Evolutionary conservation across 2,797 vertebrate species (phyloP).

Genomic region (Lophotriccus pileatus): DNA sequence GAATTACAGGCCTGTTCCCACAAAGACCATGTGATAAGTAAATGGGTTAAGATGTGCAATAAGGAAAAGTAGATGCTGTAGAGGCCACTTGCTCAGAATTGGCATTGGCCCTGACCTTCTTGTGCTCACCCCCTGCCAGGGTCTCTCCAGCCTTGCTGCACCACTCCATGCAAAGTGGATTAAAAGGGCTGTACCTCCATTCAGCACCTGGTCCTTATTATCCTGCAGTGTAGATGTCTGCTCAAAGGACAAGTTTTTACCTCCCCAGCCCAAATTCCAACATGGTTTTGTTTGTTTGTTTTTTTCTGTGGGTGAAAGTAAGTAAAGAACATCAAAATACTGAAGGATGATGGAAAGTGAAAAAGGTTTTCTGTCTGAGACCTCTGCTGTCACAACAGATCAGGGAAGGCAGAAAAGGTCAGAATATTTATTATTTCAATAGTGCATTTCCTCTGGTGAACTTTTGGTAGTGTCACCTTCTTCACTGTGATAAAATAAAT

Average conservation of each 20-base stretch:
- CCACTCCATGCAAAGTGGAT: not conserved
- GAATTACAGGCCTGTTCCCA: not conserved
- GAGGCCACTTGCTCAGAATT: not conserved
- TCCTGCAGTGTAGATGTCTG: not conserved
- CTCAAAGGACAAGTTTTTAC: not conserved
- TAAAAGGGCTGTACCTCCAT: not conserved
- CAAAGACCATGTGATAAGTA: not conserved
- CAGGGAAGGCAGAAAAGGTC: slow-evolving; percentile 7
- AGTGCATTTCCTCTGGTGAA: not conserved
- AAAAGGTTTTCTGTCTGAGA: not conserved
- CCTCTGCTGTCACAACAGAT: not conserved
- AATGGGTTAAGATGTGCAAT: not conserved
- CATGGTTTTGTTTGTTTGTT: no score
- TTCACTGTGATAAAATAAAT: not conserved
- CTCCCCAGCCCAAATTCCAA: not conserved
- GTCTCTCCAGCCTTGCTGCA: not conserved
- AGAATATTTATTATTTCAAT: not conserved
- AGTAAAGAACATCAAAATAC: not conserved
- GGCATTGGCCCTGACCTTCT: not conserved
- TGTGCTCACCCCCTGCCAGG: not conserved
- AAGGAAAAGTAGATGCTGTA: not conserved
- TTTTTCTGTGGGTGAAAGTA: not conserved
- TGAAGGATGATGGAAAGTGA: not conserved
- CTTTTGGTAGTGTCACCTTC: not conserved
- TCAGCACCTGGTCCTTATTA: not conserved